Conservation (phyloP, 2,797 vertebrate genomes). For the Coracias cyanogaster region DNA sequence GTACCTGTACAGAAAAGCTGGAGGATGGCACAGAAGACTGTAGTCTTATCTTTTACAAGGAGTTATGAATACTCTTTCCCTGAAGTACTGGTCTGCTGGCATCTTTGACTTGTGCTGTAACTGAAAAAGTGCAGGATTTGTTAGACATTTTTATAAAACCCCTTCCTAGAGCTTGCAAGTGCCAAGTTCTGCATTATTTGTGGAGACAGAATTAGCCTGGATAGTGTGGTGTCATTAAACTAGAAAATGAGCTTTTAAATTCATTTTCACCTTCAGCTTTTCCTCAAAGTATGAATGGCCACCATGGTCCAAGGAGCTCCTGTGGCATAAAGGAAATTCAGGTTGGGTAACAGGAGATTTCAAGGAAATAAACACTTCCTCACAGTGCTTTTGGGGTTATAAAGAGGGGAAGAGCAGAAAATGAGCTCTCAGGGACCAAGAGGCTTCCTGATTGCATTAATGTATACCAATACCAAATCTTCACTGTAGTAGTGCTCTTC, state of each 20-base stretch:
- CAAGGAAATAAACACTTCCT: neutral
- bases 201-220: neutral
- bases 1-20: slow-evolving; percentile 3
- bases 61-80: neutral
- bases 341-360: accelerated
- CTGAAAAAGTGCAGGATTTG: neutral
- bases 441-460: neutral
- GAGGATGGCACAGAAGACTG: neutral
- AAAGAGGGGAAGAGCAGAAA: neutral
- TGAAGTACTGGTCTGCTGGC: neutral
- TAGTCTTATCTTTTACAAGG: neutral
- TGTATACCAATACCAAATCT: neutral
- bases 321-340: neutral
- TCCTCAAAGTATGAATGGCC: neutral
- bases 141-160: neutral
- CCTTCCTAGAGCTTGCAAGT: neutral
- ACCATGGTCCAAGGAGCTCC: neutral
- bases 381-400: neutral
- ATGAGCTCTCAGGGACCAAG: neutral
- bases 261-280: neutral
- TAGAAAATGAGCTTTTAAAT: neutral
- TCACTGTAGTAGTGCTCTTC: neutral
- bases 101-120: neutral
- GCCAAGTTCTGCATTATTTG: neutral
- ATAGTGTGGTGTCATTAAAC: neutral